These are phyloP conservation scores for Sebastes cheni DNA, from an alignment of 2,797 vertebrate genomes.

Conservation along the genomic window DNA sequence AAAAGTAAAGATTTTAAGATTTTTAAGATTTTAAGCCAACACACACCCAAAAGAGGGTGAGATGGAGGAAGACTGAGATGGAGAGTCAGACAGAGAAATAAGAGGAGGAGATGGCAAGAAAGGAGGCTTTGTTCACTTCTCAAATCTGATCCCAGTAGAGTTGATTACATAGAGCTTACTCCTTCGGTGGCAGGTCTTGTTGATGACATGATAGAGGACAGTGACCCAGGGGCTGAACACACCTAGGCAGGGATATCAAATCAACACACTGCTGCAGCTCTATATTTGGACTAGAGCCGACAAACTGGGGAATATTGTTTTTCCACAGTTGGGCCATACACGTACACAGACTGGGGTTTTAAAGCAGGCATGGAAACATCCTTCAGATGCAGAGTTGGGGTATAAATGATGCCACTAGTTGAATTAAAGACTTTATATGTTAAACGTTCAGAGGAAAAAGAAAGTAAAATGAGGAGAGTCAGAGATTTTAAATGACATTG, in stretches of 20 bases:
- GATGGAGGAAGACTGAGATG: not conserved
- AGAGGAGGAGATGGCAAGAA: not conserved
- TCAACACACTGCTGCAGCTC: conserved; percentile 44
- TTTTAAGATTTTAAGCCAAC: not conserved
- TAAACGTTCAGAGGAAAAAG: not conserved
- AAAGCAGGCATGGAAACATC: not conserved
- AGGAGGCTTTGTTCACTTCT: conserved; percentile 42
- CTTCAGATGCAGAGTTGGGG: not conserved
- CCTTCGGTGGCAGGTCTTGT: conserved; percentile 47
- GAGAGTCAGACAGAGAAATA: not conserved
- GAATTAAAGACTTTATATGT: conserved; percentile 45
- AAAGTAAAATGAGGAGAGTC: not conserved
- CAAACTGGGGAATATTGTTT: conserved; percentile 22
- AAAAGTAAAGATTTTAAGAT: no score
- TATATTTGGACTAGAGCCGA: conserved; percentile 44
- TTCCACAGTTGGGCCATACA: not conserved
- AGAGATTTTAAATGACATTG: not conserved
- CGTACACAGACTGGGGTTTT: not conserved
- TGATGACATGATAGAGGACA: conserved; percentile 67
- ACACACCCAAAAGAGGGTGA: not conserved
- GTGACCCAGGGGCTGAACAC: conserved; percentile 52
- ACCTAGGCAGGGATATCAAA: conserved; percentile 43
- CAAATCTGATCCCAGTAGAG: conserved; percentile 53
- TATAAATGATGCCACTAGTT: conserved; percentile 12
- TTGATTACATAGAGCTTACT: conserved; percentile 58